Evolutionary conservation across 2,797 vertebrate genomes (phyloP).

Genomic region (Sciurus carolinensis): DNA sequence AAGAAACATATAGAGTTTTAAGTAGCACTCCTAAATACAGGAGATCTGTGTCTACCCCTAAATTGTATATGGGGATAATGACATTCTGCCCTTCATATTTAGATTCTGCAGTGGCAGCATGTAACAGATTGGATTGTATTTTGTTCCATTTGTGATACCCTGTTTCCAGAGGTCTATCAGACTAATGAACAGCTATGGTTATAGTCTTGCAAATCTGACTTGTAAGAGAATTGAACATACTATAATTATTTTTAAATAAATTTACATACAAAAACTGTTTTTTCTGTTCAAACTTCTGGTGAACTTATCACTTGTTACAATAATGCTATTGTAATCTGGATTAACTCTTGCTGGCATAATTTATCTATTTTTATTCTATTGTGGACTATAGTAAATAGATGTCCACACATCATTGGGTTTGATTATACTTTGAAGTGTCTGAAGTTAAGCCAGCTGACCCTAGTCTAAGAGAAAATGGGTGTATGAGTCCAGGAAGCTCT

Average conservation of each 20-base stretch:
- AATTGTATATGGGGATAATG: not conserved
- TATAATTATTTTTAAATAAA: constrained; percentile 7
- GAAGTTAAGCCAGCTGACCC: not conserved
- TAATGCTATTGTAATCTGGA: not conserved
- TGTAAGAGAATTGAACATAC: not conserved
- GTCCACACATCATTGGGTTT: not conserved
- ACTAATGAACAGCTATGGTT: rapidly evolving
- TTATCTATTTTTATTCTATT: constrained; percentile 38
- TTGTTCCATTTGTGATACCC: not conserved
- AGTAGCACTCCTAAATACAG: not conserved
- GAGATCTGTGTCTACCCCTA: not conserved
- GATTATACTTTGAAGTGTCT: not conserved
- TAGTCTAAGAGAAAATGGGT: not conserved
- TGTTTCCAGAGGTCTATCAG: not conserved
- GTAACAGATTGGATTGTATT: too few relatives aligned
- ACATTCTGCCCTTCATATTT: not conserved
- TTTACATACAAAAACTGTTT: not conserved
- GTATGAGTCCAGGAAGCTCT: not conserved
- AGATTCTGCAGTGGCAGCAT: not conserved
- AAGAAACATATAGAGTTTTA: not conserved
- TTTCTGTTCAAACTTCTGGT: not conserved
- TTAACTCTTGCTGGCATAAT: not conserved
- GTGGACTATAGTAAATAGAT: not conserved
- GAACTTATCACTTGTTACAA: not conserved
- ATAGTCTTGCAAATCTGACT: not conserved